Conservation (phyloP, 2,113 vertebrate species). For the Indicator indicator region DNA sequence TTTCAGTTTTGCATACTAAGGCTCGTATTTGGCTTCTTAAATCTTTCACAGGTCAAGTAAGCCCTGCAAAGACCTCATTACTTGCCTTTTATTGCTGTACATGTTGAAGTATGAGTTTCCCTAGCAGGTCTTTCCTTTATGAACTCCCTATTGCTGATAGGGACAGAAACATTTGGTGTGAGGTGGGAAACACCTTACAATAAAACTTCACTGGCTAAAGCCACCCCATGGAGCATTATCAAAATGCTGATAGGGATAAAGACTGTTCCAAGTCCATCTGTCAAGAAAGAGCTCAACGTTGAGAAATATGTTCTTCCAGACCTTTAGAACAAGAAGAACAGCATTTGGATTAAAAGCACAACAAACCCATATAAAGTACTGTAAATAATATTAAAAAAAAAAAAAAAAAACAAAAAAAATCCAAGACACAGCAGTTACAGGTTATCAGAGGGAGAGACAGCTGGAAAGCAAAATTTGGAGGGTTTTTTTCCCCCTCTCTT, state of each 20-base stretch:
- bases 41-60: not conserved
- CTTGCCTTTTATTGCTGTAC: conserved; percentile 11
- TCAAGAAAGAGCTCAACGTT: conserved; percentile 2
- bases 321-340: conserved; percentile 65
- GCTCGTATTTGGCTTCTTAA: not conserved
- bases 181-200: not conserved
- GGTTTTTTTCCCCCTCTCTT: not conserved
- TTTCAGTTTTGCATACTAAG: not conserved
- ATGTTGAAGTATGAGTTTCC: not conserved
- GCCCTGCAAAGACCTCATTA: not conserved
- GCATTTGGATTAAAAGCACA: conserved; percentile 66
- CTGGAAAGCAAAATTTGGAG: not conserved
- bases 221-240: not conserved
- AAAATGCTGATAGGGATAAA: conserved; percentile 9
- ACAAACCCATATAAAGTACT: conserved; percentile 49
- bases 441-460: conserved; percentile 34
- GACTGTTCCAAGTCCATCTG: conserved; percentile 73
- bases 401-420: not conserved
- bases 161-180: not conserved
- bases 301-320: conserved; percentile 60
- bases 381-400: conserved; percentile 35
- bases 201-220: not conserved
- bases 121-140: not conserved
- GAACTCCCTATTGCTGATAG: not conserved
- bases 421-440: conserved; percentile 49